Conservation (phyloP, 2,113 vertebrate species). For the Triplophysa dalaica region DNA sequence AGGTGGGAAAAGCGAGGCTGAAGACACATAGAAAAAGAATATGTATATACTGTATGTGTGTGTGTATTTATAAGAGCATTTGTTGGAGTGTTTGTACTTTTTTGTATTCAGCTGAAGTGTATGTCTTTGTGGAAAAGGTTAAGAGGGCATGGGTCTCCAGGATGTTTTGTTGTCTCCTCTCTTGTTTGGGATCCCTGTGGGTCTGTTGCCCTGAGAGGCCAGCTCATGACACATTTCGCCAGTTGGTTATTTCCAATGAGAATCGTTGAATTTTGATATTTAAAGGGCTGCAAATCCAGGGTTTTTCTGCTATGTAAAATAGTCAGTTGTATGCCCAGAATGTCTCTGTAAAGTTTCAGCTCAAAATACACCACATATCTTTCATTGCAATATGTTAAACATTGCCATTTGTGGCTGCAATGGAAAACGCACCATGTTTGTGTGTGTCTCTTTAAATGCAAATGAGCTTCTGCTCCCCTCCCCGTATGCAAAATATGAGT, state of each 20-base stretch:
- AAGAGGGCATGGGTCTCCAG: slow-evolving; percentile 66
- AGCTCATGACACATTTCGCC: slow-evolving; percentile 68
- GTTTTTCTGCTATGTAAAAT: too few species aligned
- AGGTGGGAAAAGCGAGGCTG: neutral
- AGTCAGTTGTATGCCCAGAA: too few species aligned
- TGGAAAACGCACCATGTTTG: too few species aligned
- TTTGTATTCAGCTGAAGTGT: slow-evolving; percentile 73
- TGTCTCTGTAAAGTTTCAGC: too few species aligned
- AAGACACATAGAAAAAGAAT: neutral
- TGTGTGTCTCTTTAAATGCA: too few species aligned
- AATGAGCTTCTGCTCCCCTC: too few species aligned
- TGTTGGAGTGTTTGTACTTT: slow-evolving; percentile 64
- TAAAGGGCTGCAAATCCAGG: neutral
- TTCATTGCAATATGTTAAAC: too few species aligned
- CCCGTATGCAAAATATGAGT: too few species aligned
- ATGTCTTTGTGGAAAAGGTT: slow-evolving; percentile 75
- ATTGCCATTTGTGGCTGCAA: too few species aligned
- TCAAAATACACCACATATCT: too few species aligned
- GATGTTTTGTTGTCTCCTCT: slow-evolving; percentile 55
- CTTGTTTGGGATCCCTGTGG: slow-evolving; percentile 46
- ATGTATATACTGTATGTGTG: neutral
- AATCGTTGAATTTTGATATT: slow-evolving; percentile 68
- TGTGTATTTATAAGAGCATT: slow-evolving; percentile 28
- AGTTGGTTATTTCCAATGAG: slow-evolving; percentile 71
- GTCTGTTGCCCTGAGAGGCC: slow-evolving; percentile 56